Evolutionary conservation across 2,888 invertebrate genomes (phyloP).

Genomic region (Coleophora deauratella): DNA sequence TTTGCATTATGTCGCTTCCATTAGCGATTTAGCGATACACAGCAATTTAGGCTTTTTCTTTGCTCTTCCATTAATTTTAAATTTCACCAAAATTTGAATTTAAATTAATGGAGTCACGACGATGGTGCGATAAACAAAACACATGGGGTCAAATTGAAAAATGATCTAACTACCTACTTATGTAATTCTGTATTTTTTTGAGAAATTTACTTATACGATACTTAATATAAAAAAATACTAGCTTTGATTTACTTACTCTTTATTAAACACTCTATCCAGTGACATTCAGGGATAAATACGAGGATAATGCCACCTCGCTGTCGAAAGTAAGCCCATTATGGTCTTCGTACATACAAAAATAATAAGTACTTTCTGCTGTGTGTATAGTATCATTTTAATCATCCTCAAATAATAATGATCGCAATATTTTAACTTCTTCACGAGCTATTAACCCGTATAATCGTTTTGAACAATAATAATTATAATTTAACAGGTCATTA

Average conservation of each 20-base stretch:
- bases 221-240: too few relatives aligned
- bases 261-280: too few relatives aligned
- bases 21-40: too few relatives aligned
- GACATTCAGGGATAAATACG: too few relatives aligned
- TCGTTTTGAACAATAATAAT: conserved; percentile 23
- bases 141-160: conserved; percentile 6
- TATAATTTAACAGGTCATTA: conserved; percentile 42
- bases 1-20: too few relatives aligned
- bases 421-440: conserved; percentile 13
- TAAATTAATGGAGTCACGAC: not conserved
- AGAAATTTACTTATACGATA: too few relatives aligned
- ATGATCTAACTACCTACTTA: not conserved
- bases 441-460: conserved; percentile 40
- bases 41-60: not conserved
- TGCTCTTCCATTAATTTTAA: not conserved
- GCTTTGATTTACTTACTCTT: too few relatives aligned
- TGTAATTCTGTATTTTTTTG: too few relatives aligned
- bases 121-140: conserved; percentile 5
- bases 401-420: not conserved
- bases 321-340: too few relatives aligned
- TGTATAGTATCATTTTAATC: conserved; percentile 3
- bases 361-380: too few relatives aligned
- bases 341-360: too few relatives aligned
- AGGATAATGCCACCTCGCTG: too few relatives aligned
- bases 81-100: conserved; percentile 5